Evolutionary conservation across 2,113 vertebrate species (phyloP), one percentile per base, ranked within the genome.

Genomic region (Nestor notabilis): DNA sequence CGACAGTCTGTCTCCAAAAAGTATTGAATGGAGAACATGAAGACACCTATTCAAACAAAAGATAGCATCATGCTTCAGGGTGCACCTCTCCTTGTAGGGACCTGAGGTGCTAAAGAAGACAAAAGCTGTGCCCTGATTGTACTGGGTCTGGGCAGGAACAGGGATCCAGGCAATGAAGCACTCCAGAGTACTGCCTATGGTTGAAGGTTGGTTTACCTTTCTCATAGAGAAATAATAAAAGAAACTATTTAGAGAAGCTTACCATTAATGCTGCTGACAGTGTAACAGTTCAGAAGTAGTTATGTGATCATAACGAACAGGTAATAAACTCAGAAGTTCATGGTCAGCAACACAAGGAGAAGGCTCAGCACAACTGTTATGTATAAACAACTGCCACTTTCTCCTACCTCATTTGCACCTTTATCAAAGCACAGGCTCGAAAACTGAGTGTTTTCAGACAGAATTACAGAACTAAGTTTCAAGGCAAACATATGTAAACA

Each of bases 401-500:
- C 15, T 58, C 52, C 29, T 69, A n/a, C 47, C 21, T 68, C 66
- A 46, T 20, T 66, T 83, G 39, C 13, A 66, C 61, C 52, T 77
- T 92, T 74, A 78, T 83, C 75, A 95, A 85, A 76, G 56, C 47
- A 61, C 44, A 65, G 37, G 14, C 66, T 85, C 1, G 0, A 88
- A 90, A 86, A 28, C 21, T 23, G 31, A 17, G 7, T 68, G 65
- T 72, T 94, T 85, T 82, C 66, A 90, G 37, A 47, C 2, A 6
- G 5, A 50, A 80, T 77, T 90, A 88, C 52, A 95, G 29, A 93
- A 82, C 44, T 90, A 83, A 43, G 11, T 92, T 95, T 86, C 89
- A 88, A 96, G 89, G 86, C 68, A 83, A 95, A 93, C 58, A 74
- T 58, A 72, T 74, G 83, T 89, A 93, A 96, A 88, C 75, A 92